Conservation (phyloP, 2,888 invertebrate species). For the Drosophila emarginata region DNA sequence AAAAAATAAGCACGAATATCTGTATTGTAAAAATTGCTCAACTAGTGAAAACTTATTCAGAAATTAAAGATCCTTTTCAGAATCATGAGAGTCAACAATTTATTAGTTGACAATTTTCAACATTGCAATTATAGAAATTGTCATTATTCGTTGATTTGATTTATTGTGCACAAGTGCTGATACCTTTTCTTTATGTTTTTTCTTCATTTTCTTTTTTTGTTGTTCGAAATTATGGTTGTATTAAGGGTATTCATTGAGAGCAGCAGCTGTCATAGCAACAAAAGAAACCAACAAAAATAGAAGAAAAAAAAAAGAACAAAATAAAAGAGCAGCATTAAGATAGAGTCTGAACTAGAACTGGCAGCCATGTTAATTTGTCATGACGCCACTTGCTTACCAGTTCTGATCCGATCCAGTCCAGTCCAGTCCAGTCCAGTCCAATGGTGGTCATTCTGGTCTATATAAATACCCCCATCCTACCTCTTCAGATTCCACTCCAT, state of each 20-base stretch:
- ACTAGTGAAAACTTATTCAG: no score
- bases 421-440: neutral
- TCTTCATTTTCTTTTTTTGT: no score
- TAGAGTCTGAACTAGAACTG: constrained; percentile 40
- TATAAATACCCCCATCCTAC: constrained; percentile 9
- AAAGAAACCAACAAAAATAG: constrained; percentile 38
- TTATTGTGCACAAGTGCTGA: neutral
- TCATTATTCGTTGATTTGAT: neutral
- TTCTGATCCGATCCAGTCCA: constrained; percentile 14
- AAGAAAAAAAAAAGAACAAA: neutral
- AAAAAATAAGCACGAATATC: no score
- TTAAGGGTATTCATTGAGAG: constrained; percentile 34
- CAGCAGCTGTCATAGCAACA: constrained; percentile 42
- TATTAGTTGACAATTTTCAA: neutral
- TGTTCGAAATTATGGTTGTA: neutral
- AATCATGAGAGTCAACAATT: neutral
- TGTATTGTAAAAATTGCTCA: no score
- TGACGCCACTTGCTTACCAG: constrained; percentile 55
- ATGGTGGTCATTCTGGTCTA: constrained; percentile 28
- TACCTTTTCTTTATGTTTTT: neutral
- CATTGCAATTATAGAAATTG: neutral
- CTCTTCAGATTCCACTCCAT: constrained; percentile 7
- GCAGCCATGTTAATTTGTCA: constrained; percentile 73
- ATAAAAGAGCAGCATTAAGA: constrained; percentile 13
- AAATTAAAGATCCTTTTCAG: no score